phyloP scores from a whole-genome alignment of 2,797 vertebrate genomes.

The Antrozous pallidus region DNA sequence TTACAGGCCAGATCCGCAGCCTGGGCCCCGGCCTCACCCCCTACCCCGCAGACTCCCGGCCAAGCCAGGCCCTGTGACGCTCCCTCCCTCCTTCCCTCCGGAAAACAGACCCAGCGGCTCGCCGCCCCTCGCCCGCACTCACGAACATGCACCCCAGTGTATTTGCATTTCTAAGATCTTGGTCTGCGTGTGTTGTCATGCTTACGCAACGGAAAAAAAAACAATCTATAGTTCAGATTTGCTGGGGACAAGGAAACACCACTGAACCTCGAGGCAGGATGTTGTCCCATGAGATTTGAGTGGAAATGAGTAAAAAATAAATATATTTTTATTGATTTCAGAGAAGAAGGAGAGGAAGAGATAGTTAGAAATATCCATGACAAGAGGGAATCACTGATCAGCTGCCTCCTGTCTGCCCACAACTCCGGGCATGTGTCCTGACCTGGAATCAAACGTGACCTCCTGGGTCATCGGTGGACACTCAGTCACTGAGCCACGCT shows the following conservation, averaged over 20 bases:
- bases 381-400: too few relatives aligned
- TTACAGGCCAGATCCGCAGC: conserved; percentile 71
- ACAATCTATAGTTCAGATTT: accelerated
- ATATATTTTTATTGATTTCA: too few relatives aligned
- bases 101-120: not conserved
- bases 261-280: accelerated
- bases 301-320: too few relatives aligned
- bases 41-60: not conserved
- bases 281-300: not conserved
- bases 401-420: too few relatives aligned
- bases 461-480: too few relatives aligned
- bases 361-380: too few relatives aligned
- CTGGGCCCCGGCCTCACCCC: conserved; percentile 61
- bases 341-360: too few relatives aligned
- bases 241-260: not conserved
- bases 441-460: too few relatives aligned
- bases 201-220: not conserved
- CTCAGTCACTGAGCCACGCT: too few relatives aligned
- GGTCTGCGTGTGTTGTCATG: accelerated
- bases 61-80: not conserved
- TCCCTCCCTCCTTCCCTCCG: not conserved
- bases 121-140: accelerated
- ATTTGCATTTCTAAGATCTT: accelerated
- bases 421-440: too few relatives aligned
- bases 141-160: accelerated